Evolutionary conservation across 2,113 vertebrate species (phyloP).

Genomic region (Anoplopoma fimbria): DNA sequence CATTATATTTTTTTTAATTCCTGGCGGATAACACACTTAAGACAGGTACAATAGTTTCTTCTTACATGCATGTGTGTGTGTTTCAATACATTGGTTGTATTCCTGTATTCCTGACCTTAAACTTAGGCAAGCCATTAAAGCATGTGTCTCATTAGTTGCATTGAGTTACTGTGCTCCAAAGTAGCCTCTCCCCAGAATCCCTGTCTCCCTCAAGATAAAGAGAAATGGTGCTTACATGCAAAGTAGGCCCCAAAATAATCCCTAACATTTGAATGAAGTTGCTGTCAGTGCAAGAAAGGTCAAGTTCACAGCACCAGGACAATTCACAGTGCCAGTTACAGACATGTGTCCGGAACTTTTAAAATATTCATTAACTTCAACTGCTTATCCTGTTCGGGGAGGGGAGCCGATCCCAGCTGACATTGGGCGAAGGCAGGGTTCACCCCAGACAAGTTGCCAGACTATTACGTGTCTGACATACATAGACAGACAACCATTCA

Average conservation of each 20-base stretch:
- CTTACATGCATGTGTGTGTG: not conserved
- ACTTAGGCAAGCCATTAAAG: not conserved
- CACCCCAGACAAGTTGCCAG: too few species aligned
- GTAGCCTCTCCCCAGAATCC: not conserved
- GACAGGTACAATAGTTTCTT: not conserved
- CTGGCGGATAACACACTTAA: not conserved
- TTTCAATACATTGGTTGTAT: constrained; percentile 7
- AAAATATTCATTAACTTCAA: not conserved
- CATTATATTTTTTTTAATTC: not conserved
- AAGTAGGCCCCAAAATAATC: not conserved
- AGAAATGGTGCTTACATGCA: not conserved
- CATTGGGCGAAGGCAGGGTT: too few species aligned
- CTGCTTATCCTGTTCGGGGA: too few species aligned
- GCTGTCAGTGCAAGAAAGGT: not conserved
- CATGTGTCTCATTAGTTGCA: constrained; percentile 4
- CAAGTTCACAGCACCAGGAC: not conserved
- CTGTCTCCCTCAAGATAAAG: constrained; percentile 14
- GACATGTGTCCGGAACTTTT: not conserved
- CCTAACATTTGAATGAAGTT: constrained; percentile 6
- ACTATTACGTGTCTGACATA: too few species aligned
- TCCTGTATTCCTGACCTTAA: constrained; percentile 14
- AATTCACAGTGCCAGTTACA: not conserved
- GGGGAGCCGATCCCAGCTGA: too few species aligned
- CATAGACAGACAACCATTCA: too few species aligned
- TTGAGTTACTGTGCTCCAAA: not conserved